Conservation (phyloP, 92 coral and sea anemone genomes). For the Porites rus region DNA sequence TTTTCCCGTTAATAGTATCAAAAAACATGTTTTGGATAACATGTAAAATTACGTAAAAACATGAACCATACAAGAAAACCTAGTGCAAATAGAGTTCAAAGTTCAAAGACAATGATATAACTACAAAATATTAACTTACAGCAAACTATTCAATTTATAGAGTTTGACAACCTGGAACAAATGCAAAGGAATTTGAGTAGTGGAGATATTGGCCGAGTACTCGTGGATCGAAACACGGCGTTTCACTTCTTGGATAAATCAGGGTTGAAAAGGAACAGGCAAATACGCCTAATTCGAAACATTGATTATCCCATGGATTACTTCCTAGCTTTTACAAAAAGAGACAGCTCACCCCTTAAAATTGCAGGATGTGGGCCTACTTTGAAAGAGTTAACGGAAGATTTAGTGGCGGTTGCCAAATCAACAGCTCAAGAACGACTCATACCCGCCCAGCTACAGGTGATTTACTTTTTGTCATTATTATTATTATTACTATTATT, state of each 20-base stretch:
- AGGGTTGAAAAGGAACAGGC: constrained; percentile 36
- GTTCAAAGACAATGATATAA: too few species aligned
- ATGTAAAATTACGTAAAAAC: too few species aligned
- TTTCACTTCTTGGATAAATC: constrained; percentile 46
- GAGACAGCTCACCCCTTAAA: background rate
- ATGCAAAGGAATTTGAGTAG: constrained; percentile 28
- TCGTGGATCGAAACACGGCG: constrained; percentile 49
- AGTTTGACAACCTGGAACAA: constrained; percentile 21
- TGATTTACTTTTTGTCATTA: background rate
- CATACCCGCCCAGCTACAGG: constrained; percentile 41
- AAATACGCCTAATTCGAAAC: constrained; percentile 37
- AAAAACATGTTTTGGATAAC: too few species aligned
- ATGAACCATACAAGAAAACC: too few species aligned
- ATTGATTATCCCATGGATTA: constrained; percentile 47
- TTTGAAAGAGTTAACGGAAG: constrained; percentile 4
- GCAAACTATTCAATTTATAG: constrained; percentile 13
- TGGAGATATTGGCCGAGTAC: constrained; percentile 38
- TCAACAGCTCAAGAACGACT: constrained; percentile 1
- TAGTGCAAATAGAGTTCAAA: too few species aligned
- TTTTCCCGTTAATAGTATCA: too few species aligned
- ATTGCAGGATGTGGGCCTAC: constrained; percentile 7
- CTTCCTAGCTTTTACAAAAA: constrained; percentile 1
- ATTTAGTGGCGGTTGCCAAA: constrained; percentile 1
- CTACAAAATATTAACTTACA: background rate
- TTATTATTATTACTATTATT: too few species aligned